Conservation (phyloP, 2,797 vertebrate genomes). For the Diplodus puntazzo region DNA sequence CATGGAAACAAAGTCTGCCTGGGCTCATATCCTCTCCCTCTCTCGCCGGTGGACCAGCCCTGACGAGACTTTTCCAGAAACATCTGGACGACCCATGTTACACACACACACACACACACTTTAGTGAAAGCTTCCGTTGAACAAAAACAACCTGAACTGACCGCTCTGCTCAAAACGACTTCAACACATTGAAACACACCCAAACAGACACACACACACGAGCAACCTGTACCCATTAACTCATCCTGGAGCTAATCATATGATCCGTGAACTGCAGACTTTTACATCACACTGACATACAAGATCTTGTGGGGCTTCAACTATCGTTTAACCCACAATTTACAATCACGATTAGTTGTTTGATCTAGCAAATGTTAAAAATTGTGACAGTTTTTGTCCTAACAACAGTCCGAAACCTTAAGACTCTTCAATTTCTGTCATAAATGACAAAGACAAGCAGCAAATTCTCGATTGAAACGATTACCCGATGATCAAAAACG, state of each 20-base stretch:
- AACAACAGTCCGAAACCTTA: too few species aligned
- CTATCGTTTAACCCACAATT: too few species aligned
- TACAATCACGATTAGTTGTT: too few species aligned
- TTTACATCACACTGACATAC: background rate
- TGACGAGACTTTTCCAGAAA: constrained; percentile 63
- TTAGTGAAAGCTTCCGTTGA: constrained; percentile 43
- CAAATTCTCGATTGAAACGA: too few species aligned
- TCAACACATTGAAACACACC: background rate
- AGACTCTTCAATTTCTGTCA: too few species aligned
- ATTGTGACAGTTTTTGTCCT: too few species aligned
- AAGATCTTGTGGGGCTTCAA: background rate
- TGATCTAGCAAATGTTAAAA: too few species aligned
- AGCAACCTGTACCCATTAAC: background rate
- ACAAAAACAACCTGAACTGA: constrained; percentile 16
- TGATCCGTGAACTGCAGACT: background rate
- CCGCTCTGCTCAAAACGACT: background rate
- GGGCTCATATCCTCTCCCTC: constrained; percentile 47
- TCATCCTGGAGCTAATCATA: background rate
- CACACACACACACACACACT: constrained; percentile 9
- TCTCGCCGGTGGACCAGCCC: constrained; percentile 38
- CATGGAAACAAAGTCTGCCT: constrained; percentile 61
- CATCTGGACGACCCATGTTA: constrained; percentile 67
- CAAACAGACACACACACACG: background rate
- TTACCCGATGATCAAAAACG: too few species aligned
- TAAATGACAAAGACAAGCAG: too few species aligned